phyloP scores from a whole-genome alignment of 2,888 invertebrate genomes.

The Cheilosia soror region DNA sequence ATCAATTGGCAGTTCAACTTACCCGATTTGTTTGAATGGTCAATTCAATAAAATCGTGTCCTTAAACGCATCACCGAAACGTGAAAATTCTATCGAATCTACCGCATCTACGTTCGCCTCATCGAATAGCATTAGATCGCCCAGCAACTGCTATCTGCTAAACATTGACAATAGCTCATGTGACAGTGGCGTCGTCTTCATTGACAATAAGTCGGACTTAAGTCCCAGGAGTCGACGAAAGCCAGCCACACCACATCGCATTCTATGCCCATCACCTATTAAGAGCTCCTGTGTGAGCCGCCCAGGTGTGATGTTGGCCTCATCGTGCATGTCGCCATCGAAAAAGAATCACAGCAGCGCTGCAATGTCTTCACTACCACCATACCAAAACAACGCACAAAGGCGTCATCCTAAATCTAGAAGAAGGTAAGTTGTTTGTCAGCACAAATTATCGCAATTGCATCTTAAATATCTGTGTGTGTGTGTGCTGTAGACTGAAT shows the following conservation, averaged over 20 bases:
- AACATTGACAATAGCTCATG: conserved; percentile 83
- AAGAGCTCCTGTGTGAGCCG: conserved; percentile 77
- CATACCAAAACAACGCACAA: conserved; percentile 72
- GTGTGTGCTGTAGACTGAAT: conserved; percentile 53
- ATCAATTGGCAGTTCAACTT: conserved; percentile 71
- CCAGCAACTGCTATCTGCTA: conserved; percentile 77
- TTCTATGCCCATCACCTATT: conserved; percentile 84
- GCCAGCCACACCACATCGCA: conserved; percentile 86
- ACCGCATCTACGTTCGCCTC: conserved; percentile 59
- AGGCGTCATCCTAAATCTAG: conserved; percentile 76
- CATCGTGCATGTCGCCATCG: conserved; percentile 58
- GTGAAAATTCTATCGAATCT: conserved; percentile 63
- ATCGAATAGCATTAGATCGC: conserved; percentile 57
- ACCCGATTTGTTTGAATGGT: conserved; percentile 79
- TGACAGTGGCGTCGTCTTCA: conserved; percentile 83
- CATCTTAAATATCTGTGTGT: neutral
- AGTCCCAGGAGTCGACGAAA: conserved; percentile 80
- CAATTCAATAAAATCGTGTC: conserved; percentile 82
- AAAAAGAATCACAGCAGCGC: conserved; percentile 55
- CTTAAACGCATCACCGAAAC: conserved; percentile 78
- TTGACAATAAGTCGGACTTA: conserved; percentile 71
- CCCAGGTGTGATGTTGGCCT: conserved; percentile 65
- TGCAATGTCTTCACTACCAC: conserved; percentile 51
- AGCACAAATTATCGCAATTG: neutral
- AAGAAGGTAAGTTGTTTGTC: conserved; percentile 73